Percentiles rank a stretch among this genome's conserved stretches.
Conservation (phyloP, 1,140 invertebrate genomes). For the Elysia chlorotica region DNA sequence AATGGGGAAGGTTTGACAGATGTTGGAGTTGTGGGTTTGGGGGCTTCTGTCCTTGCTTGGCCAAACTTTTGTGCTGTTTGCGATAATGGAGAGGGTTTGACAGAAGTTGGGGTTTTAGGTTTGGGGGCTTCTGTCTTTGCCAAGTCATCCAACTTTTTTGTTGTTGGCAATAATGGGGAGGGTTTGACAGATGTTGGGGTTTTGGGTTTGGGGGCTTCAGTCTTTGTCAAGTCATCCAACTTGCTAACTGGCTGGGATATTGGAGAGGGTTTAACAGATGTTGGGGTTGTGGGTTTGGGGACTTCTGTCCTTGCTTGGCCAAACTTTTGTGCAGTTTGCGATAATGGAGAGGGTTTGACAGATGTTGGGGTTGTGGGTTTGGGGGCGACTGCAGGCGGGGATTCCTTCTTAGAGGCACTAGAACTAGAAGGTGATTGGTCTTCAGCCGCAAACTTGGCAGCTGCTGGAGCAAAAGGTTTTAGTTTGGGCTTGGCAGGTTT, state of each 20-base stretch:
- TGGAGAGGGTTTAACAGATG: neutral
- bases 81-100: neutral
- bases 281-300: neutral
- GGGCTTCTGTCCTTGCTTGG: neutral
- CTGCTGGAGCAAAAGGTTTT: neutral
- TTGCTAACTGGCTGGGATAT: neutral
- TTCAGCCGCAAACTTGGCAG: neutral
- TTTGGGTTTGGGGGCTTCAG: neutral
- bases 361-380: neutral
- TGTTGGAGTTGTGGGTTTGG: neutral
- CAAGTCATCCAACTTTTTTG: too few species aligned
- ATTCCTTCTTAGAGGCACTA: neutral
- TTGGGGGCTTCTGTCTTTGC: neutral
- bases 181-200: slow-evolving; percentile 4
- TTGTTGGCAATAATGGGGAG: neutral
- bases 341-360: neutral
- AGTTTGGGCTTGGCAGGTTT: neutral
- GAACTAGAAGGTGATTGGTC: neutral
- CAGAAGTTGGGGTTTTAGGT: neutral
- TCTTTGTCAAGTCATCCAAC: neutral
- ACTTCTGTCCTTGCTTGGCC: neutral
- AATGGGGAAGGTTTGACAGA: slow-evolving; percentile 10
- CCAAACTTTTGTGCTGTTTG: neutral
- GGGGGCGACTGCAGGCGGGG: neutral
- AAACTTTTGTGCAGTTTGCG: neutral